These are phyloP conservation scores for Unio delphinus DNA, from an alignment of 2,888 invertebrate species.

Conservation along the genomic window DNA sequence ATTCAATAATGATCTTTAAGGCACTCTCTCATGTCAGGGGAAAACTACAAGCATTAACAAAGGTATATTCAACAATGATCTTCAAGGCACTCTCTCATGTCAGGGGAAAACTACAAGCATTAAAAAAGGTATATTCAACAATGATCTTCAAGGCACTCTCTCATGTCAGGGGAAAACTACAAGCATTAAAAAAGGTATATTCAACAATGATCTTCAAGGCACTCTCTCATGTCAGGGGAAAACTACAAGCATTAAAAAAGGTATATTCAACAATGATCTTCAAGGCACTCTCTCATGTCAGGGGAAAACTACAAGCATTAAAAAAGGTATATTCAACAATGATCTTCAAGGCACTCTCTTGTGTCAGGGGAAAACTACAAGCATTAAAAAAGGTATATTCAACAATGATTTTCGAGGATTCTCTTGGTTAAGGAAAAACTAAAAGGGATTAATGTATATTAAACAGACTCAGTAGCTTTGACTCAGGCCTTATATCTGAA, in stretches of 20 bases:
- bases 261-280: slow-evolving; percentile 57
- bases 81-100: slow-evolving; percentile 69
- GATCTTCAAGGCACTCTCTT: slow-evolving; percentile 69
- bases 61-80: slow-evolving; percentile 52
- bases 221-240: slow-evolving; percentile 67
- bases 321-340: slow-evolving; percentile 49
- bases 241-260: slow-evolving; percentile 24
- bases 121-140: slow-evolving; percentile 36
- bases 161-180: slow-evolving; percentile 62
- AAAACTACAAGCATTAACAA: slow-evolving; percentile 30
- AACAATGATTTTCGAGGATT: not conserved
- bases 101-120: slow-evolving; percentile 52
- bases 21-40: slow-evolving; percentile 69
- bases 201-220: slow-evolving; percentile 67
- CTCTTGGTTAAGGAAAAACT: too few species aligned
- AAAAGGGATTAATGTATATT: too few species aligned
- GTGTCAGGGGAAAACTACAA: slow-evolving; percentile 57
- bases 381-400: not conserved
- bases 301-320: slow-evolving; percentile 41
- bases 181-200: not conserved
- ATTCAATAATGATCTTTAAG: slow-evolving; percentile 63
- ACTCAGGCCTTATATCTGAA: too few species aligned
- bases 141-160: slow-evolving; percentile 69
- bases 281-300: slow-evolving; percentile 70
- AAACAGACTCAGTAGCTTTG: too few species aligned